A percentile compares a stretch with the other conserved stretches of the same genome.
These are phyloP conservation scores for Spinibarbus caldwelli DNA, from an alignment of 2,797 vertebrate genomes.

Conservation along the genomic window DNA sequence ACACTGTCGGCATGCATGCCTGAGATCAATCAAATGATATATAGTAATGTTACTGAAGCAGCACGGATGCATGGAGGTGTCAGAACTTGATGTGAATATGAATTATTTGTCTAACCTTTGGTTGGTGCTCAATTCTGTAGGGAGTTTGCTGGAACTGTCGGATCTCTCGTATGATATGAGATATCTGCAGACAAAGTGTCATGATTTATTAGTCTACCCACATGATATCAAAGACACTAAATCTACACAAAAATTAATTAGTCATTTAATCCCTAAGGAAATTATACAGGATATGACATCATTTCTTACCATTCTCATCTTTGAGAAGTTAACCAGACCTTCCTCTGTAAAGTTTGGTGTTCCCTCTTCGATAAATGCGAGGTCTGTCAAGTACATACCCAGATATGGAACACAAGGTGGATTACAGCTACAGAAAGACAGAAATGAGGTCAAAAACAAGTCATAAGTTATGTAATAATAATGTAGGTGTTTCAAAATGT, in stretches of 20 bases:
- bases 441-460: not conserved
- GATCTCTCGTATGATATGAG: slow-evolving; percentile 96
- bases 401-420: slow-evolving; percentile 94
- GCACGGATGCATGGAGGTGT: not conserved
- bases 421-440: slow-evolving; percentile 83
- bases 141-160: slow-evolving; percentile 97
- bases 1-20: not conserved
- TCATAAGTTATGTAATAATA: not conserved
- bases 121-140: slow-evolving; percentile 94
- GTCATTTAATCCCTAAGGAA: not conserved
- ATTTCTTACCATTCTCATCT: slow-evolving; percentile 94
- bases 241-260: accelerated
- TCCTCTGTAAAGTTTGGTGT: slow-evolving; percentile 97
- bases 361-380: slow-evolving; percentile 96
- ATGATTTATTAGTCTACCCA: not conserved
- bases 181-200: slow-evolving; percentile 80
- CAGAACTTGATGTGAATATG: not conserved
- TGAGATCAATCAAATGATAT: not conserved
- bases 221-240: not conserved
- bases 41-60: not conserved
- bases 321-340: slow-evolving; percentile 97
- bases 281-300: not conserved
- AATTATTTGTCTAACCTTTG: slow-evolving; percentile 81
- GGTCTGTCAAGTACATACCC: slow-evolving; percentile 95
- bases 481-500: not conserved